Evolutionary conservation across 1,140 invertebrate genomes (phyloP).

Genomic region (Papilio xuthus): DNA sequence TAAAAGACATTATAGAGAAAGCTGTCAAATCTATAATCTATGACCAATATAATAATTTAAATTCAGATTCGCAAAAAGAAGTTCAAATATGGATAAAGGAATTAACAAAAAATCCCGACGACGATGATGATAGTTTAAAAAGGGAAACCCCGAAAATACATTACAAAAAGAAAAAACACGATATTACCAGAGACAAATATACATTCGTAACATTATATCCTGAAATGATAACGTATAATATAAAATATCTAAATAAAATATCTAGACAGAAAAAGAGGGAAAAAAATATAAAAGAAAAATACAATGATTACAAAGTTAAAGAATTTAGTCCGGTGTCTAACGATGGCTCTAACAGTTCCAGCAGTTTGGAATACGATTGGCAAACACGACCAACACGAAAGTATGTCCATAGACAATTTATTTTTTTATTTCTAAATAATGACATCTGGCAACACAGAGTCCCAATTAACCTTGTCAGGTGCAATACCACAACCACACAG

Average conservation of each 20-base stretch:
- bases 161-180: not conserved
- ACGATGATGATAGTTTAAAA: not conserved
- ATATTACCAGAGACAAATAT: not conserved
- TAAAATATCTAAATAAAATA: not conserved
- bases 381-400: not conserved
- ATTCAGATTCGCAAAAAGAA: not conserved
- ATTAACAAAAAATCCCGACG: not conserved
- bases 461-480: too few relatives aligned
- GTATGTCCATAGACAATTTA: not conserved
- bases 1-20: conserved; percentile 2
- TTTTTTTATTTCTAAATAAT: not conserved
- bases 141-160: not conserved
- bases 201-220: conserved; percentile 26
- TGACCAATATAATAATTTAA: not conserved
- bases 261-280: not conserved
- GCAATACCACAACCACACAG: too few relatives aligned
- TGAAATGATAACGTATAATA: not conserved
- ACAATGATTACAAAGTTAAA: not conserved
- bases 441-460: too few relatives aligned
- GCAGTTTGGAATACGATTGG: conserved; percentile 13
- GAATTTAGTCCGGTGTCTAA: not conserved
- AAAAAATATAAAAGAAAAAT: not conserved
- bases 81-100: not conserved
- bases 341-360: not conserved
- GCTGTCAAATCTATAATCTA: not conserved